Conservation (phyloP, 2,888 invertebrate species). For the Orgyia antiqua region DNA sequence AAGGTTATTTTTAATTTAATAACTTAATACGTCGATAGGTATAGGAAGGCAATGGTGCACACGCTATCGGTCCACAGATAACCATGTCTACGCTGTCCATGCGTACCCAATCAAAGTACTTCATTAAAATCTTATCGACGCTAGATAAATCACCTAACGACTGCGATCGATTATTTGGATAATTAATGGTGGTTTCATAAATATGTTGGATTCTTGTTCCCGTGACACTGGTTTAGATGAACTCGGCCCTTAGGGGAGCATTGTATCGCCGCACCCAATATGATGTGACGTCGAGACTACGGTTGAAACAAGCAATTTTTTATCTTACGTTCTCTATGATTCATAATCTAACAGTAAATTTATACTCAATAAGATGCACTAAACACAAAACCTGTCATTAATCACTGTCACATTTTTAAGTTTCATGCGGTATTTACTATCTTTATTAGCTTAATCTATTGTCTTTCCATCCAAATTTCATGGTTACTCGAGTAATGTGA, state of each 20-base stretch:
- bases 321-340: slow-evolving; percentile 15
- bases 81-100: slow-evolving; percentile 58
- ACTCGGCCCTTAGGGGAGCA: slow-evolving; percentile 34
- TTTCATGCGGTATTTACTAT: slow-evolving; percentile 22
- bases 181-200: slow-evolving; percentile 72
- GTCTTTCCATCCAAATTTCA: slow-evolving; percentile 18
- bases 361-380: neutral
- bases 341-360: slow-evolving; percentile 10
- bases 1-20: slow-evolving; percentile 73
- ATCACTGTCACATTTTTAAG: slow-evolving; percentile 20
- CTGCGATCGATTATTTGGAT: slow-evolving; percentile 76
- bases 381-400: slow-evolving; percentile 9
- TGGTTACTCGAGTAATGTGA: slow-evolving; percentile 22
- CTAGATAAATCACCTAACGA: slow-evolving; percentile 77
- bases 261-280: slow-evolving; percentile 31
- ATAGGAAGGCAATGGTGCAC: slow-evolving; percentile 65
- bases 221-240: slow-evolving; percentile 44
- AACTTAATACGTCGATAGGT: slow-evolving; percentile 72
- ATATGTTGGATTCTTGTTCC: slow-evolving; percentile 64
- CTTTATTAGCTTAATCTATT: slow-evolving; percentile 25
- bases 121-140: slow-evolving; percentile 78
- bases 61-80: slow-evolving; percentile 64
- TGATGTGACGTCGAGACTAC: slow-evolving; percentile 3
- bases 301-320: slow-evolving; percentile 9
- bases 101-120: slow-evolving; percentile 77